Percentiles rank a stretch among this genome's conserved stretches.
Conservation (phyloP, 1,140 invertebrate species). For the Muscidifurax raptorellus region DNA sequence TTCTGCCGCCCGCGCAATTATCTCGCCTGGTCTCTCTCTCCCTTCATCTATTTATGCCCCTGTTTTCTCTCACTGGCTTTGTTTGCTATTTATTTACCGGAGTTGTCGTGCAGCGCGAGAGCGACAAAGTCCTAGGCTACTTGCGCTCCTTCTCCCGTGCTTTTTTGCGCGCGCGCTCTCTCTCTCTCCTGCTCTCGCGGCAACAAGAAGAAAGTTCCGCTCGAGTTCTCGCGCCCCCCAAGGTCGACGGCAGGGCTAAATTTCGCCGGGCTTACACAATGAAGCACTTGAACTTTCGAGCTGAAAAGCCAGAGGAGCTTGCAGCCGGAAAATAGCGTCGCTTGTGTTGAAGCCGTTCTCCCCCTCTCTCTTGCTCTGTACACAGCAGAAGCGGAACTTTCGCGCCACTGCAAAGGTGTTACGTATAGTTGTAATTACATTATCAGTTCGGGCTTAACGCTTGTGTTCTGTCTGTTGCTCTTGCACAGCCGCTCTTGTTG, state of each 20-base stretch:
- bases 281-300: constrained; percentile 28
- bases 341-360: neutral
- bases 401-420: neutral
- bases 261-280: constrained; percentile 10
- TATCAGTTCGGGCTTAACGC: neutral
- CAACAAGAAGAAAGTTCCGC: neutral
- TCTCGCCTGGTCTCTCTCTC: neutral
- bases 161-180: neutral
- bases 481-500: neutral
- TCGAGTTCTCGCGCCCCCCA: constrained; percentile 4
- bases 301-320: constrained; percentile 3
- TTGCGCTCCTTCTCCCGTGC: neutral
- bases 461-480: neutral
- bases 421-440: neutral
- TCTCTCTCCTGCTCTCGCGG: no score
- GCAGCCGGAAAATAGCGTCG: neutral
- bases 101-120: neutral
- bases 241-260: neutral
- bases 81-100: constrained; percentile 16
- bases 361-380: neutral
- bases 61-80: neutral
- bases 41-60: neutral
- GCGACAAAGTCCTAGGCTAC: neutral
- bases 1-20: constrained; percentile 6
- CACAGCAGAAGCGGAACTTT: neutral